Evolutionary conservation across 92 coral and sea anemone species (phyloP).

Genomic region (Epizoanthus fatuus): DNA sequence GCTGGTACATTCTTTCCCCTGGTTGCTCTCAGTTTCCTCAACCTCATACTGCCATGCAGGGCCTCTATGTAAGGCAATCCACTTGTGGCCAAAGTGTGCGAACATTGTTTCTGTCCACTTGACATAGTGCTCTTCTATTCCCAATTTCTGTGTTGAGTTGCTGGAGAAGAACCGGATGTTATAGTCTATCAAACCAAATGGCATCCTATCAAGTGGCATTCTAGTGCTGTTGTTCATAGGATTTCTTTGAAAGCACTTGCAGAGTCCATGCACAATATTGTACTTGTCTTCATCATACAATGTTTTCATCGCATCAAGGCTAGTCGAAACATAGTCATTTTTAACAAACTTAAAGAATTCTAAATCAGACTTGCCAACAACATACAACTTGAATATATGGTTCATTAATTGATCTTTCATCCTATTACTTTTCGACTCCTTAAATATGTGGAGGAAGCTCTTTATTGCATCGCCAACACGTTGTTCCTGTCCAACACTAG

Average conservation of each 20-base stretch:
- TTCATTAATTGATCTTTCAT: conserved; percentile 26
- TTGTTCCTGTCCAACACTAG: neutral
- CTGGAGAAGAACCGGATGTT: conserved; percentile 65
- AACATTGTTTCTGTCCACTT: too few species aligned
- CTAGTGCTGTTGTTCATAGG: conserved; percentile 8
- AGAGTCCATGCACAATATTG: conserved; percentile 36
- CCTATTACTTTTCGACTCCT: conserved; percentile 33
- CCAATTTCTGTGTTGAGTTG: conserved; percentile 48
- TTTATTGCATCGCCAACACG: conserved; percentile 52
- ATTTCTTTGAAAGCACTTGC: conserved; percentile 43
- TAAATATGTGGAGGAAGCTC: conserved; percentile 32
- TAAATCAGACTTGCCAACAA: conserved; percentile 27
- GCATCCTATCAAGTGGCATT: conserved; percentile 65
- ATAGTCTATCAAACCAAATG: conserved; percentile 70
- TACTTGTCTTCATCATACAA: neutral
- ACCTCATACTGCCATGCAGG: conserved; percentile 73
- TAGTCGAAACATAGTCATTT: conserved; percentile 42
- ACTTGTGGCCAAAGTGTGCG: conserved; percentile 14
- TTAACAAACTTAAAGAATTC: conserved; percentile 57
- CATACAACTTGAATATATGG: conserved; percentile 20
- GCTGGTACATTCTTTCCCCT: neutral
- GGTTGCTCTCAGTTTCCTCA: neutral
- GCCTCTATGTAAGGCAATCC: conserved; percentile 57
- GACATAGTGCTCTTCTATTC: conserved; percentile 72
- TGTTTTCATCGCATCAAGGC: neutral